Conservation (phyloP, 2,888 invertebrate species). For the Tetragonula carbonaria region DNA sequence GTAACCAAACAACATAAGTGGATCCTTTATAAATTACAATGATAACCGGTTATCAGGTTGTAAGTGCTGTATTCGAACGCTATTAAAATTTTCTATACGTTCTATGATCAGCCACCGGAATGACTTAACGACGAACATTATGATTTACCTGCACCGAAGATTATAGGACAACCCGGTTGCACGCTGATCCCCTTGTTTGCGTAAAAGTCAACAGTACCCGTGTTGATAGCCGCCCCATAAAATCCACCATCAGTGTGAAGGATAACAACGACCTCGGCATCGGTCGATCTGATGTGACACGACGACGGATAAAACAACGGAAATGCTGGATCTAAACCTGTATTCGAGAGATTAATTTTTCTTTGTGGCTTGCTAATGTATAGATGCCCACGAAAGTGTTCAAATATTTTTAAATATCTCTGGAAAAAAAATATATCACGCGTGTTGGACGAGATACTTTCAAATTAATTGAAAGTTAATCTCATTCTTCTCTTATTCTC, state of each 20-base stretch:
- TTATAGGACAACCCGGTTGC: conserved; percentile 74
- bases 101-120: neutral
- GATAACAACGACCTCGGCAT: conserved; percentile 72
- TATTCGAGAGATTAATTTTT: neutral
- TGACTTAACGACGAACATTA: conserved; percentile 40
- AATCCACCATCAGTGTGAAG: conserved; percentile 76
- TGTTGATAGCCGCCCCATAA: conserved; percentile 67
- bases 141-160: conserved; percentile 55
- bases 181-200: conserved; percentile 74
- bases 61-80: conserved; percentile 53
- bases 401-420: too few species aligned
- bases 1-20: conserved; percentile 14
- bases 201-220: conserved; percentile 76
- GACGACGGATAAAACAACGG: conserved; percentile 72
- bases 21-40: conserved; percentile 22
- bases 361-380: neutral
- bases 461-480: too few species aligned
- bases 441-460: too few species aligned
- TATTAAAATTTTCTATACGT: conserved; percentile 25
- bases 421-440: too few species aligned
- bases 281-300: conserved; percentile 67
- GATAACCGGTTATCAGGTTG: conserved; percentile 17
- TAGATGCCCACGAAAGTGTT: too few species aligned
- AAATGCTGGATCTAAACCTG: conserved; percentile 77
- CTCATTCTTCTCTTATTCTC: too few species aligned